Evolutionary conservation across 2,888 invertebrate species (phyloP).

Genomic region (Yponomeuta evonymella): DNA sequence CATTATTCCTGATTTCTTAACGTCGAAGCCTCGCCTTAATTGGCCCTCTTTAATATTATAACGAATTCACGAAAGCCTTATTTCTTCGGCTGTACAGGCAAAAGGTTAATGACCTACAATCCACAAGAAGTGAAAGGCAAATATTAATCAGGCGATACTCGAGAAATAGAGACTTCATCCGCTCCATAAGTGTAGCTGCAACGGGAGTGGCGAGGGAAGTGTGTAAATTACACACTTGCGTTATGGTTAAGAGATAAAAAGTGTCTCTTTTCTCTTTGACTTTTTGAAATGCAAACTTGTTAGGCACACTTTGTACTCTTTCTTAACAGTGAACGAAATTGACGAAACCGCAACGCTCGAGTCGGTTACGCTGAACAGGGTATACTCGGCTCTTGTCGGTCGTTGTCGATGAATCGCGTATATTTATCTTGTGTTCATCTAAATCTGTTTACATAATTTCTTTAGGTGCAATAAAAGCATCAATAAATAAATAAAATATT

Average conservation of each 20-base stretch:
- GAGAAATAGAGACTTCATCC: conserved; percentile 36
- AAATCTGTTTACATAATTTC: too few species aligned
- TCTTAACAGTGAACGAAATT: too few species aligned
- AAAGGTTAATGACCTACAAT: conserved; percentile 57
- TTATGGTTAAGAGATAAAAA: background rate
- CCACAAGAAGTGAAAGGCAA: conserved; percentile 63
- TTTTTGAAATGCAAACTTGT: too few species aligned
- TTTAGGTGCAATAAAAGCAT: too few species aligned
- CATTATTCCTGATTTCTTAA: conserved; percentile 2
- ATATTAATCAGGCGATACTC: conserved; percentile 69
- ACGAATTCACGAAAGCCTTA: conserved; percentile 10
- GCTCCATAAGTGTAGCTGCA: conserved; percentile 34
- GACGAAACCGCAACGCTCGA: too few species aligned
- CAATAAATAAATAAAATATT: too few species aligned
- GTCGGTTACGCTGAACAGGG: too few species aligned
- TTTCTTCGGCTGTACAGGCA: conserved; percentile 22
- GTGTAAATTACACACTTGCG: background rate
- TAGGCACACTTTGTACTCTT: too few species aligned
- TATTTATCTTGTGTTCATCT: too few species aligned
- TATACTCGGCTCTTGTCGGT: too few species aligned
- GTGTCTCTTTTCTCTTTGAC: too few species aligned
- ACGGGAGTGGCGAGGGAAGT: background rate
- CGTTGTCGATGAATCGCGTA: too few species aligned
- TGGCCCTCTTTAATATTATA: conserved; percentile 5
- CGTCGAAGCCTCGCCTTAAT: conserved; percentile 1